Evolutionary conservation across 2,113 vertebrate genomes (phyloP), one percentile per base, ranked within the genome.

Genomic region (Ovibos moschatus): DNA sequence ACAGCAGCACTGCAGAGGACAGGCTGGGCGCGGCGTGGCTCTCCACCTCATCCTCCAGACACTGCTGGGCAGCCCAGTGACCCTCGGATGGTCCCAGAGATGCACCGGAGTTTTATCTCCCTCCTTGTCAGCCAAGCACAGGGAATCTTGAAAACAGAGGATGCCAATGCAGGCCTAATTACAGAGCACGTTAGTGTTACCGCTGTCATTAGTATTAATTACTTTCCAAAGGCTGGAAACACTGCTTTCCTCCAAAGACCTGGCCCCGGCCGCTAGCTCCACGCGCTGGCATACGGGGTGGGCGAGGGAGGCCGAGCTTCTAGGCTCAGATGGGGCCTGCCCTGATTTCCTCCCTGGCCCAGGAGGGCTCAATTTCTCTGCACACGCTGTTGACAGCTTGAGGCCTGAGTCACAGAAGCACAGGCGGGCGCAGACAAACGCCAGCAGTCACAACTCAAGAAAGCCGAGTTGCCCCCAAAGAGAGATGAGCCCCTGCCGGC

Each of bases 211-310:
- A 91, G 88, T 60, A 86, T 88, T 86, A 78, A 97, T 95, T 95
- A 71, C 81, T 86, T 92, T 91, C 85, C 76, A 21, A 90, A 89
- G 98, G 64, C 97, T 60, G 86, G 58, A 6, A 67, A 7, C 0
- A 0, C 47, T 0, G 33, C 45, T 62, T 28, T n/a, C 17, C 91
- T 53, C 94, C n/a, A 0, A 14, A 85, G 91, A 27, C 60, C 43
- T 21, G 93, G 17, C 58, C 89, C n/a, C 9, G 0, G 64, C 93
- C 47, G 51, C 90, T 84, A 71, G 92, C 55, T 76, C 8, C 1
- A 53, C 62, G 7, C 0, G 0, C 12, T 3, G 78, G 87, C 0
- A 0, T 11, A 36, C 5, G 6, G 40, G 4, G 47, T 17, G 62
- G 88, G 84, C 1, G 0, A 1, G 15, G 55, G 51, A 67, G 17